Evolutionary conservation across 1,140 invertebrate species (phyloP).

Genomic region (Aphelenchoides avenae): DNA sequence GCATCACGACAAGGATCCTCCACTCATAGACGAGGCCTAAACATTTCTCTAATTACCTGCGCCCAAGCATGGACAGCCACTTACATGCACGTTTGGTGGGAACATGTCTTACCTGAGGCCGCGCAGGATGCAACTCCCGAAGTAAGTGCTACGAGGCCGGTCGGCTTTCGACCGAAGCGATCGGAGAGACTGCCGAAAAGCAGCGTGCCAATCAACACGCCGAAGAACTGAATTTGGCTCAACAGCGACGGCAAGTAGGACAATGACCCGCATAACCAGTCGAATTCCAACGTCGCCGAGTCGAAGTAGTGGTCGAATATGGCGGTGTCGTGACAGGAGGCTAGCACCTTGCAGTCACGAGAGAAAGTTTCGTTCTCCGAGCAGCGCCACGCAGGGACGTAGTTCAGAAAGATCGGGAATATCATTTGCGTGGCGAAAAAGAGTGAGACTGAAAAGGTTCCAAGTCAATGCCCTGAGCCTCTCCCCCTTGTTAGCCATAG

Average conservation of each 20-base stretch:
- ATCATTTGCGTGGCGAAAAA: slow-evolving; percentile 51
- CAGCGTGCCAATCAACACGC: slow-evolving; percentile 45
- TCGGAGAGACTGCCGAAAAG: slow-evolving; percentile 43
- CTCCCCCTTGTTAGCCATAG: too few relatives aligned
- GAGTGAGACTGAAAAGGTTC: too few relatives aligned
- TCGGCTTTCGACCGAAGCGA: slow-evolving; percentile 45
- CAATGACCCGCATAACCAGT: slow-evolving; percentile 42
- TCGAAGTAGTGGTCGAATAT: slow-evolving; percentile 43
- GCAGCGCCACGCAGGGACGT: slow-evolving; percentile 49
- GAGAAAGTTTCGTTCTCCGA: slow-evolving; percentile 15
- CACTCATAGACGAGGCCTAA: too few relatives aligned
- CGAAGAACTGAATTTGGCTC: slow-evolving; percentile 37
- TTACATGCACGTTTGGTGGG: too few relatives aligned
- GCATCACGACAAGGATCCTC: slow-evolving; percentile 33
- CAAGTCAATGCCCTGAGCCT: too few relatives aligned
- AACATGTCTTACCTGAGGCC: too few relatives aligned
- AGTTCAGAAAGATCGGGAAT: slow-evolving; percentile 51
- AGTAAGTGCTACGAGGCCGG: slow-evolving; percentile 34
- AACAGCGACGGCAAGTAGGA: slow-evolving; percentile 39
- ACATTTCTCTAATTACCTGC: too few relatives aligned
- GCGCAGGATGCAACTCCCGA: slow-evolving; percentile 28
- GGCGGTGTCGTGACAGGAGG: slow-evolving; percentile 17
- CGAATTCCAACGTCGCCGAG: slow-evolving; percentile 42
- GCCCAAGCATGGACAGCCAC: too few relatives aligned
- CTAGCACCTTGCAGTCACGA: slow-evolving; percentile 36